phyloP scores from a whole-genome alignment of 2,113 vertebrate genomes.

The Scomber colias region DNA sequence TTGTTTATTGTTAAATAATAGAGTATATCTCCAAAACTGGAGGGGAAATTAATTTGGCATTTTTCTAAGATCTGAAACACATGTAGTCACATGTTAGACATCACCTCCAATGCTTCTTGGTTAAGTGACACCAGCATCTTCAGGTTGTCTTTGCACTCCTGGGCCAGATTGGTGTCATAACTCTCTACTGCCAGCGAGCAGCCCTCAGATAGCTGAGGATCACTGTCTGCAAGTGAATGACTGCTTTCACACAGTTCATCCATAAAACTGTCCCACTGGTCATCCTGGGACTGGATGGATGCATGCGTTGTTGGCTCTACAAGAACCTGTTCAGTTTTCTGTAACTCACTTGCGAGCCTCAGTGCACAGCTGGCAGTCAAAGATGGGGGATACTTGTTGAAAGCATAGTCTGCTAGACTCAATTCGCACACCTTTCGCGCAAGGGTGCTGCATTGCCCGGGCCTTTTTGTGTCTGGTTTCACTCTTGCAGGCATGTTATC shows the following conservation, averaged over 20 bases:
- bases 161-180: slow-evolving; percentile 26
- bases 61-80: neutral
- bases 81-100: slow-evolving; percentile 42
- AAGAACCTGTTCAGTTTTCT: slow-evolving; percentile 48
- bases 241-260: neutral
- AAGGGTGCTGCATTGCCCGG: slow-evolving; percentile 76
- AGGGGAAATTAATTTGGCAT: neutral
- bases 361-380: slow-evolving; percentile 89
- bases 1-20: neutral
- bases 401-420: slow-evolving; percentile 93
- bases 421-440: slow-evolving; percentile 88
- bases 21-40: neutral
- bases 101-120: slow-evolving; percentile 75
- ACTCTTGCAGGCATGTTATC: neutral
- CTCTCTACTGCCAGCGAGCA: neutral
- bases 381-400: slow-evolving; percentile 89
- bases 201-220: neutral
- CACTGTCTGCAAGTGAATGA: neutral
- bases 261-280: slow-evolving; percentile 6
- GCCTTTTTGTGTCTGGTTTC: slow-evolving; percentile 18
- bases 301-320: neutral
- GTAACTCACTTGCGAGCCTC: slow-evolving; percentile 84
- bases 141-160: slow-evolving; percentile 88
- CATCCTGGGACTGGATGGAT: neutral
- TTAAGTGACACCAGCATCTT: slow-evolving; percentile 90